Evolutionary conservation across 2,888 invertebrate species (phyloP), one percentile per base, ranked within the genome.

Genomic region (Creontiades dilutus): DNA sequence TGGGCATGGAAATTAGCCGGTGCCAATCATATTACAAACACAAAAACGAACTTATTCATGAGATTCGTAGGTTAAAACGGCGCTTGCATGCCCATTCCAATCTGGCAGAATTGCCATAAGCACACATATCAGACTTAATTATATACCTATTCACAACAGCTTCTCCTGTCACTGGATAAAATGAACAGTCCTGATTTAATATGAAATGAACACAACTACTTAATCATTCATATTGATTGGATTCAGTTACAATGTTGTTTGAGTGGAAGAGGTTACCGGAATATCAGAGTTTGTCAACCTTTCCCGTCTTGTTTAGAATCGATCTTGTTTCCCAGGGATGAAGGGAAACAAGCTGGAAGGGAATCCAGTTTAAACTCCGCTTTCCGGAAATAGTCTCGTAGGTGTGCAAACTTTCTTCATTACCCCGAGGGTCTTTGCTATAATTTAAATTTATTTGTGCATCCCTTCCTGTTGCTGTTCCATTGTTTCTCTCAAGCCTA

Each of bases 401-500:
- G 78, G 78, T 78, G 78, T 47, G 47, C 46, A 46, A 78, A 78
- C 78, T 78, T 78, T 78, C 78, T 78, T 78, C 78, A 78, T 78
- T 78, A 78, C 78, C 78, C 78, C 19, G 46, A 37, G 78, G 78
- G 46, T 46, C 78, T 78, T 78, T 46, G 46, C 78, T 47, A 78
- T 46, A 78, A 78, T 78, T 78, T 78, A 78, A 78, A 78, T 78
- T 78, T 78, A 78, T 78, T 78, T 78, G 78, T 78, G 37, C 46
- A 78, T 78, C 78, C 76, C 76, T 76, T 76, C 76, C 78, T 46
- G 78, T 78, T 78, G 78, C 78, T 78, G 11, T 78, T 46, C 37
- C 78, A 78, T 78, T 78, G 78, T 78, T 78, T 19, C 78, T 11
- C 37, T 37, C n/a, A 78, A 68, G 68, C 68, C 78, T 46, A 9